Base-by-base conservation (phyloP, 2,113 vertebrate species). In the Sander vitreus region DNA sequence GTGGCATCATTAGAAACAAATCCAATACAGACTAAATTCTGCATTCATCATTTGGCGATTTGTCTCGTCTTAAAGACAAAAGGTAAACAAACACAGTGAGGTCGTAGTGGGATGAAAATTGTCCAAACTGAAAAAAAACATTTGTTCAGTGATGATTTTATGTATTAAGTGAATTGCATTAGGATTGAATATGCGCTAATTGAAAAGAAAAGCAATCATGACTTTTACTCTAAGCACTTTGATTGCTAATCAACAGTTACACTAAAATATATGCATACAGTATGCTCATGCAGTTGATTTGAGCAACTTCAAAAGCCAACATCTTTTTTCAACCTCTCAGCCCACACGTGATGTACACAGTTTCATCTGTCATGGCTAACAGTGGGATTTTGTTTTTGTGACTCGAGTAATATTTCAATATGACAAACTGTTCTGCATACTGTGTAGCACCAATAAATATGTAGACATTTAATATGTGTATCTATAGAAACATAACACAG, bases 1-100 rank as follows among this genome's bases (percentile, higher is more conserved):
- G 78, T 91, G 84, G 71, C 55, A 82, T 84, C 76, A 57, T 73
- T 81, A 80, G 81, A 89, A 88, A 70, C 65, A 57, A 75, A 81
- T 76, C 73, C 55, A 85, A 68, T 74, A 66, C 72, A 55, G 39
- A 43, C 33, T 55, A 27, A 33, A 60, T 51, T 67, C 63, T 54
- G 39, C 72, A 71, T 68, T 53, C 51, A 30, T 21, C 5, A 53
- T 60, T 86, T 83, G 73, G 51, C 81, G 72, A 59, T 74, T 25
- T 48, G 21, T 73, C 65, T 39, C 23, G 25, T 76, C 39, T 64
- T 21, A 78, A 65, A 58, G 60, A 27, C 15, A 78, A 19, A 74
- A 78, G 74, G 63, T 67, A 79, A 77, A 84, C 77, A 89, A 78
- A 78, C 70, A 63, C 18, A 43, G 30, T 16, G 43, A 12, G 21